Percentiles rank a stretch among this genome's conserved stretches.
Conservation (phyloP, 2,797 vertebrate genomes). For the Sarcophilus harrisii region DNA sequence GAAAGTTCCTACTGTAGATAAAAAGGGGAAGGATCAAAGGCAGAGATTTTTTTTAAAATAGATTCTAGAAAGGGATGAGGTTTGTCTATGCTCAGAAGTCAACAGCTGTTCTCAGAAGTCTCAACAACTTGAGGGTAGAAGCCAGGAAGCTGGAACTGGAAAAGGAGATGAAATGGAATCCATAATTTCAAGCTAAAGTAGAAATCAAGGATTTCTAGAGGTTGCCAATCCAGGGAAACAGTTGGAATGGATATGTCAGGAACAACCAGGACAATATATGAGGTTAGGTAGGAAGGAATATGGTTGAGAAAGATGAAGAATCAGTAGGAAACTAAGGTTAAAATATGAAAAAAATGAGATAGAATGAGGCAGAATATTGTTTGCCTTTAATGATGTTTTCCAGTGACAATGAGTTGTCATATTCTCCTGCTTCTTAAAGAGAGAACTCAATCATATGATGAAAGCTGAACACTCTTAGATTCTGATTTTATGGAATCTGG, state of each 20-base stretch:
- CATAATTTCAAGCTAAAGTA: background rate
- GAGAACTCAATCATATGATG: background rate
- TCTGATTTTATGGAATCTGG: background rate
- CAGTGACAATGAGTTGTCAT: background rate
- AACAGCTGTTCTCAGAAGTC: background rate
- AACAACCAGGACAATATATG: background rate
- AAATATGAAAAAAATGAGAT: background rate
- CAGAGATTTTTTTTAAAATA: background rate
- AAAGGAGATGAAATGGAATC: background rate
- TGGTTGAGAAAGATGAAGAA: background rate
- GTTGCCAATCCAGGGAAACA: background rate
- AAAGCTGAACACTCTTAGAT: background rate
- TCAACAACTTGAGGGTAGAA: background rate
- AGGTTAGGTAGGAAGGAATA: background rate
- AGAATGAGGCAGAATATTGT: background rate
- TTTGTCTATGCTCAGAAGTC: background rate
- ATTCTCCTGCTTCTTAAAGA: background rate
- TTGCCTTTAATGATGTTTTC: background rate
- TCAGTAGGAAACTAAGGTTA: background rate
- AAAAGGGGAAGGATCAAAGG: background rate
- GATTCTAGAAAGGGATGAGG: background rate
- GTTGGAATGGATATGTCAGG: background rate
- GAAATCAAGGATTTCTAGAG: background rate
- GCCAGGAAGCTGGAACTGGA: background rate
- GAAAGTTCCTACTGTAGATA: background rate